Evolutionary conservation across 2,113 vertebrate species (phyloP).

Genomic region (Amphiprion percula): DNA sequence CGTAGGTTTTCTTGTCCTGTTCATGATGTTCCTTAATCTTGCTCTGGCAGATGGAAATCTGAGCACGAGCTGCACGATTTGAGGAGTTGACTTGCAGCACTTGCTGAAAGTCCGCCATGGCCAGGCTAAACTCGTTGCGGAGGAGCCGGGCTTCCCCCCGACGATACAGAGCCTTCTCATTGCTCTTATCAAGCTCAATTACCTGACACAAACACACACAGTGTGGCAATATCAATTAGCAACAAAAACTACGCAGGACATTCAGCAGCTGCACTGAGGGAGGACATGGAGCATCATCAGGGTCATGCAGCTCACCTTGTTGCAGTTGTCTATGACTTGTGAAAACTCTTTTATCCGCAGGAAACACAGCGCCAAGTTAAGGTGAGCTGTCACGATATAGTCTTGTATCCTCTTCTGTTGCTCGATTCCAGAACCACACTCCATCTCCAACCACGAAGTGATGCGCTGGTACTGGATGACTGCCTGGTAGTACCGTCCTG

Average conservation of each 20-base stretch:
- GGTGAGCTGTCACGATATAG: slow-evolving; percentile 89
- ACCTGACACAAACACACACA: slow-evolving; percentile 80
- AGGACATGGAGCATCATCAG: neutral
- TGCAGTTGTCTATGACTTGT: slow-evolving; percentile 92
- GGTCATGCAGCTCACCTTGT: slow-evolving; percentile 86
- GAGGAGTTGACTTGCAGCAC: slow-evolving; percentile 92
- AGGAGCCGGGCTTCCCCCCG: slow-evolving; percentile 91
- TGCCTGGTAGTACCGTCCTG: slow-evolving; percentile 90
- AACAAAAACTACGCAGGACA: neutral
- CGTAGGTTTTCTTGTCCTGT: slow-evolving; percentile 92
- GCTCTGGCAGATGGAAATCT: slow-evolving; percentile 90
- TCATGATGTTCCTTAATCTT: slow-evolving; percentile 95
- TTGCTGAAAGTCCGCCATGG: slow-evolving; percentile 90
- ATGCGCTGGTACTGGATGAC: slow-evolving; percentile 95
- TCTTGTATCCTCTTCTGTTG: slow-evolving; percentile 88
- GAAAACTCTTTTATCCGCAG: slow-evolving; percentile 90
- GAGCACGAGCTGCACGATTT: slow-evolving; percentile 90
- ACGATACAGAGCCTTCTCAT: slow-evolving; percentile 95
- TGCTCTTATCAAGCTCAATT: slow-evolving; percentile 89
- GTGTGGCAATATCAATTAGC: too few relatives aligned
- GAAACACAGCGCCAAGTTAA: slow-evolving; percentile 96
- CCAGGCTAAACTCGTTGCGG: slow-evolving; percentile 93
- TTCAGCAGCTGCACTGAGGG: neutral
- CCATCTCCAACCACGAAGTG: slow-evolving; percentile 94
- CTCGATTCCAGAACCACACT: slow-evolving; percentile 87